phyloP scores from a whole-genome alignment of 2,888 invertebrate genomes.

The Machimus rusticus region DNA sequence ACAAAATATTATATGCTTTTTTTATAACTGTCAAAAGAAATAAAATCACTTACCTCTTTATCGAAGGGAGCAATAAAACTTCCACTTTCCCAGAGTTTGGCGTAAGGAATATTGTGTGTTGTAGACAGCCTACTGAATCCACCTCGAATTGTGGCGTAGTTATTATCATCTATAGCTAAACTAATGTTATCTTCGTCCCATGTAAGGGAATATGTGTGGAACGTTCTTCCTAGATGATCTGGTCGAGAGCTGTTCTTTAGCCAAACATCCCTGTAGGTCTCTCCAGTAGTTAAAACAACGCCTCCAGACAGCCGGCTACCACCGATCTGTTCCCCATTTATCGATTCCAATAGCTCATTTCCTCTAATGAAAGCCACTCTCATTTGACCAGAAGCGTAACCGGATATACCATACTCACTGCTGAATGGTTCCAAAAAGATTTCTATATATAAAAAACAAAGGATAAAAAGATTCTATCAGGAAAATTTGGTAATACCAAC shows the following conservation, averaged over 20 bases:
- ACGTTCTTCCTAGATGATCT: slow-evolving; percentile 67
- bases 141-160: slow-evolving; percentile 64
- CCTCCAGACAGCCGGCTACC: slow-evolving; percentile 56
- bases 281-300: slow-evolving; percentile 53
- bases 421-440: slow-evolving; percentile 72
- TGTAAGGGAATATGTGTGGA: slow-evolving; percentile 73
- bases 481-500: slow-evolving; percentile 62
- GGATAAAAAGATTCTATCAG: slow-evolving; percentile 8
- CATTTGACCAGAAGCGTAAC: slow-evolving; percentile 72
- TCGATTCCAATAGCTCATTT: slow-evolving; percentile 62
- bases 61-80: slow-evolving; percentile 76
- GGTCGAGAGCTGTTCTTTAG: slow-evolving; percentile 58
- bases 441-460: slow-evolving; percentile 62
- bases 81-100: slow-evolving; percentile 68
- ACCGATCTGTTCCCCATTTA: slow-evolving; percentile 53
- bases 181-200: slow-evolving; percentile 66
- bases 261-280: slow-evolving; percentile 60
- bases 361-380: slow-evolving; percentile 76
- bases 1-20: slow-evolving; percentile 47
- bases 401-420: slow-evolving; percentile 68
- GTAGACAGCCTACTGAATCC: slow-evolving; percentile 54
- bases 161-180: slow-evolving; percentile 66
- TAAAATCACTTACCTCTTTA: slow-evolving; percentile 66
- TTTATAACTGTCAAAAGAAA: slow-evolving; percentile 4
- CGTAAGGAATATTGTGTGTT: slow-evolving; percentile 53